Conservation (phyloP, 2,797 vertebrate species). For the Falco concolor region DNA sequence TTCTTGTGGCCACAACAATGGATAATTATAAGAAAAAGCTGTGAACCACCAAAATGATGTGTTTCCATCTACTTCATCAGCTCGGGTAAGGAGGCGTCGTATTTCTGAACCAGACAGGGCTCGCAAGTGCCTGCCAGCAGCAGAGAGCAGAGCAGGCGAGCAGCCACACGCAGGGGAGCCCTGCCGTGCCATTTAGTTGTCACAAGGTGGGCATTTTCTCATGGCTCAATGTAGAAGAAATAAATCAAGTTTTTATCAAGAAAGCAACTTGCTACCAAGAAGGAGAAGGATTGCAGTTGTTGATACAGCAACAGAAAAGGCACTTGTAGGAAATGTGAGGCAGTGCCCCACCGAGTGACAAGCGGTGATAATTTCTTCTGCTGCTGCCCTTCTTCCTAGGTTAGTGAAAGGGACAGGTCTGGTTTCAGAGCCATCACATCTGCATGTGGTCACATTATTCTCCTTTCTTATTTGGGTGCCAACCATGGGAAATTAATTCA, state of each 20-base stretch:
- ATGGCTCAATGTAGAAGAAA: background rate
- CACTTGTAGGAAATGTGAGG: background rate
- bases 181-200: accelerated
- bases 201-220: background rate
- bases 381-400: background rate
- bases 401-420: background rate
- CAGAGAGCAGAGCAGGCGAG: background rate
- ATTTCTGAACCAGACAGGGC: background rate
- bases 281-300: background rate
- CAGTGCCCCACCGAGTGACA: background rate
- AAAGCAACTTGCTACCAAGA: background rate
- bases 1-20: background rate
- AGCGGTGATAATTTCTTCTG: background rate
- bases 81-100: accelerated
- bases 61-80: background rate
- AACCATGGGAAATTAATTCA: background rate
- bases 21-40: background rate
- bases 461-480: background rate
- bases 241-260: background rate
- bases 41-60: background rate
- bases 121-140: background rate
- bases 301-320: background rate
- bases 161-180: accelerated
- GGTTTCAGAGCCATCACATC: background rate
- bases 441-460: background rate